Conservation (phyloP, 2,888 invertebrate species). For the Abrostola tripartita region DNA sequence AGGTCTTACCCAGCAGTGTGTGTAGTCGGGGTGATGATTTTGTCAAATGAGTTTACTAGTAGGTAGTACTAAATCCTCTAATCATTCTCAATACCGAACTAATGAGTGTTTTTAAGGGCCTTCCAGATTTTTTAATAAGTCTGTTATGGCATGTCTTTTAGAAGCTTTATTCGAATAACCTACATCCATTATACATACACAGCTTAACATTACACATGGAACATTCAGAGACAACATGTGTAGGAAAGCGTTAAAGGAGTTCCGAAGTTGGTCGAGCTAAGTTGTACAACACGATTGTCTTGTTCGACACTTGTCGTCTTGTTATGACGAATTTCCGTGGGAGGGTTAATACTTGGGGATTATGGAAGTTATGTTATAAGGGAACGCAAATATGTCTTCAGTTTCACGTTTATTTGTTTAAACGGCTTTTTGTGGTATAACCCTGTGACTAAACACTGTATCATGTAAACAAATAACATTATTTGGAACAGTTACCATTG, state of each 20-base stretch:
- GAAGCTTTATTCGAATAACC: too few relatives aligned
- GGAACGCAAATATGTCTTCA: neutral
- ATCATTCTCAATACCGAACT: too few relatives aligned
- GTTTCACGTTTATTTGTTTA: neutral
- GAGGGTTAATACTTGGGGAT: slow-evolving; percentile 27
- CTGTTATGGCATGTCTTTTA: too few relatives aligned
- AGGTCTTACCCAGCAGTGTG: too few relatives aligned
- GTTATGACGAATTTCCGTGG: slow-evolving; percentile 46
- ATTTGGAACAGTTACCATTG: too few relatives aligned
- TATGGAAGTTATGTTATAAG: slow-evolving; percentile 18
- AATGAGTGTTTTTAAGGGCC: too few relatives aligned
- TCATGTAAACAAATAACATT: too few relatives aligned
- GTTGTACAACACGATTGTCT: slow-evolving; percentile 48
- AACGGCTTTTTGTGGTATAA: neutral
- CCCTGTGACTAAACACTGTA: too few relatives aligned
- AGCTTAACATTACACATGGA: slow-evolving; percentile 36
- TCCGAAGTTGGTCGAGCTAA: slow-evolving; percentile 47
- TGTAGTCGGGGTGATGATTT: too few relatives aligned
- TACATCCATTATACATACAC: slow-evolving; percentile 36
- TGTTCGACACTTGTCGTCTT: slow-evolving; percentile 52
- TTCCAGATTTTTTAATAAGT: too few relatives aligned
- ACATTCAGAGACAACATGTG: slow-evolving; percentile 46
- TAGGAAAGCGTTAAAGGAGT: slow-evolving; percentile 52
- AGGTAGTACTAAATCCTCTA: too few relatives aligned
- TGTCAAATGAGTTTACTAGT: too few relatives aligned